Evolutionary conservation across 2,888 invertebrate genomes (phyloP), one percentile per base, ranked within the genome.

Genomic region (Leucania comma): DNA sequence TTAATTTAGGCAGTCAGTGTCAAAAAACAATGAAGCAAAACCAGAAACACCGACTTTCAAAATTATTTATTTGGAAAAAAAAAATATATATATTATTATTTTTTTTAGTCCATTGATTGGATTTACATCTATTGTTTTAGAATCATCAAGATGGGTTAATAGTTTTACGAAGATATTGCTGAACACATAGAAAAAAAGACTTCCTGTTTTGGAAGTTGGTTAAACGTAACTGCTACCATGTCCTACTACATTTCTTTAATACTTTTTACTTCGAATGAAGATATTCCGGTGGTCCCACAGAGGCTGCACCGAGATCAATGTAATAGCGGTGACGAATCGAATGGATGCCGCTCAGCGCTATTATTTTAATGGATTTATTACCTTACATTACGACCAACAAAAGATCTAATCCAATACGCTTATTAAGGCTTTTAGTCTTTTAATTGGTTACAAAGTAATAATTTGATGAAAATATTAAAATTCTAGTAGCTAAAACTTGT

Each of bases 271-370:
- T 12, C 24, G 12, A 67, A 59, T 64, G 29, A n/a, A 68, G 63
- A 81, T 89, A 84, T 90, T 89, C 88, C 84, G 92, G 91, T 93
- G 92, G 92, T 92, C 92, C 82, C 69, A 81, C 75, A 85, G 87
- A 87, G 86, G 86, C 87, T 82, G 86, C 84, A 81, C 80, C 82
- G 80, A 88, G 89, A 89, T 89, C 90, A 81, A 82, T 88, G 87
- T 93, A 92, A 94, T 92, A 90, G 90, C 93, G 89, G 90, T 92
- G 93, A 94, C 94, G 93, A 94, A 94, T 94, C 89, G 88, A 86
- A 87, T 68, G 64, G 72, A 85, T 84, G 86, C 90, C 88, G 89
- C 90, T 89, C 88, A 87, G 89, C 82, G 88, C 90, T 87, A 92
- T 93, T 91, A 93, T 90, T 89, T 89, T 92, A 94, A 93, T 94